These are phyloP conservation scores for Sebastes wilsoni DNA, from an alignment of 2,797 vertebrate species.

Conservation along the genomic window DNA sequence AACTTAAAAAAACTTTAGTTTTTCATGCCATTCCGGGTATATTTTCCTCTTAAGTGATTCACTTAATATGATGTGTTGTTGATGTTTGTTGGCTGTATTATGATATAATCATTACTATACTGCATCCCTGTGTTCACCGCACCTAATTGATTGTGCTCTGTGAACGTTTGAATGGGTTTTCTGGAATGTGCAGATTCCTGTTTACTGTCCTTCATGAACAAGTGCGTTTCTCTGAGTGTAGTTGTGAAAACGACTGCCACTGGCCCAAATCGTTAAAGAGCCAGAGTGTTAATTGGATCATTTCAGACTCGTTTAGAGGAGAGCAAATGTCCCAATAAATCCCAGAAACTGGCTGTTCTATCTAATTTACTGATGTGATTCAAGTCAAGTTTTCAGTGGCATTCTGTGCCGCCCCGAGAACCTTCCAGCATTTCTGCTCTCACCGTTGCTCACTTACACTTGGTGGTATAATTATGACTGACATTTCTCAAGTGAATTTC, in stretches of 20 bases:
- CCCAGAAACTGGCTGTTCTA: conserved; percentile 31
- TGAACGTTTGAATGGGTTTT: background rate
- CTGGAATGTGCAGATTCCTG: background rate
- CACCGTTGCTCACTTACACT: background rate
- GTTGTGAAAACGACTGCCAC: conserved; percentile 10
- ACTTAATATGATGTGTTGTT: background rate
- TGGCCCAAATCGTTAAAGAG: conserved; percentile 47
- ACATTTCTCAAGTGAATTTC: conserved; percentile 65
- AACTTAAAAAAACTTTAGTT: too few relatives aligned
- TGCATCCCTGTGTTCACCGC: background rate
- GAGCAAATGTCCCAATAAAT: conserved; percentile 52
- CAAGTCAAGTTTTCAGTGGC: conserved; percentile 12
- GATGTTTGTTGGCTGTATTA: background rate
- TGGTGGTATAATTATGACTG: conserved; percentile 55
- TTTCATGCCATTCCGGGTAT: background rate
- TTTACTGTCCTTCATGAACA: background rate
- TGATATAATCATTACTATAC: background rate
- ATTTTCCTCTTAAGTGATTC: background rate
- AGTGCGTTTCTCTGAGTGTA: background rate
- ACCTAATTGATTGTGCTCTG: background rate
- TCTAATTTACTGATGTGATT: conserved; percentile 31
- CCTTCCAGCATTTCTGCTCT: conserved; percentile 19
- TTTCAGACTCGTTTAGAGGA: conserved; percentile 54
- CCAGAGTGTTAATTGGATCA: conserved; percentile 58
- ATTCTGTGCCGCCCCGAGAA: conserved; percentile 22